A percentile compares a stretch with the other conserved stretches of the same genome.
These are phyloP conservation scores for Metellina segmentata DNA, from an alignment of 2,888 invertebrate genomes.

Conservation along the genomic window DNA sequence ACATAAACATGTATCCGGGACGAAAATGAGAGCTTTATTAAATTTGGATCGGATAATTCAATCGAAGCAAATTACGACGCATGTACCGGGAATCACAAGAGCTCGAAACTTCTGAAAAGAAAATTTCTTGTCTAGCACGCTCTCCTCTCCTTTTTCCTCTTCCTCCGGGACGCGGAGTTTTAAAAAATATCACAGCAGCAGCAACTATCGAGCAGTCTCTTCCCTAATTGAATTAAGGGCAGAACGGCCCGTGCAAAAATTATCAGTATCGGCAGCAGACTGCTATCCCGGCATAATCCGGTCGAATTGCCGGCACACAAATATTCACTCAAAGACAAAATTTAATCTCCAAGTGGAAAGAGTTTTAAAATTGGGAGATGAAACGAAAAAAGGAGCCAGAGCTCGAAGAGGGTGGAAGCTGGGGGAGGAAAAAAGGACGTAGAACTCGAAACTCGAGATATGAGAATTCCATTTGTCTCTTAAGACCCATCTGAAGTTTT, in stretches of 20 bases:
- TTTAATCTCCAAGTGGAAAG: not conserved
- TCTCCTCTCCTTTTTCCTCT: not conserved
- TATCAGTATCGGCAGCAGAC: not conserved
- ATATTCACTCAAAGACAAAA: not conserved
- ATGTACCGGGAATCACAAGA: not conserved
- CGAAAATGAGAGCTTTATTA: not conserved
- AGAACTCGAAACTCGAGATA: not conserved
- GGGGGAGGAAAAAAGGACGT: not conserved
- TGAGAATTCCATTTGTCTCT: not conserved
- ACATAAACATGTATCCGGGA: not conserved
- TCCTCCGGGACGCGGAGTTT: not conserved
- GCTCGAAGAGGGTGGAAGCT: not conserved
- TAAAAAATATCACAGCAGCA: not conserved
- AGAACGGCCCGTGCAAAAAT: not conserved
- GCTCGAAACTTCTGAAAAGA: not conserved
- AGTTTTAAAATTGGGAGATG: not conserved
- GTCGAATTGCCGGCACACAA: not conserved
- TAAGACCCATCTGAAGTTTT: not conserved
- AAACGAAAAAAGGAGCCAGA: not conserved
- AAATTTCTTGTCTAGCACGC: too few relatives aligned
- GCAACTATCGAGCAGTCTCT: not conserved
- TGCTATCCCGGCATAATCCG: not conserved
- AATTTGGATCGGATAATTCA: not conserved
- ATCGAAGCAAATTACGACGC: not conserved
- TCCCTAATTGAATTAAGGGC: not conserved